A percentile compares a stretch with the other conserved stretches of the same genome.
phyloP scores from a whole-genome alignment of 2,888 invertebrate species.

The Parnassius glacialis region DNA sequence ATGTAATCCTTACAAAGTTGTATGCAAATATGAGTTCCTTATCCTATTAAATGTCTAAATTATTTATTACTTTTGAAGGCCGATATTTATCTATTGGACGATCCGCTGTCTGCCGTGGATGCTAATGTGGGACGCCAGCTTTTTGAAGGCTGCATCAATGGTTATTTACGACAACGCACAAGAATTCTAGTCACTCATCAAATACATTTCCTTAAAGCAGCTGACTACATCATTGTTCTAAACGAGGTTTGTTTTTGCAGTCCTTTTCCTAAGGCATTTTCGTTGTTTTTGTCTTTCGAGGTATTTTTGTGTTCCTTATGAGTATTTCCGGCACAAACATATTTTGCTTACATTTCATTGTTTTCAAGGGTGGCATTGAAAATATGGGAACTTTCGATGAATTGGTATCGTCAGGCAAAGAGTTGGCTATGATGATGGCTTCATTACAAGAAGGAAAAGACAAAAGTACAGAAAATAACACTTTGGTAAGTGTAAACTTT shows the following conservation, averaged over 20 bases:
- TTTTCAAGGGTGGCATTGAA: slow-evolving; percentile 75
- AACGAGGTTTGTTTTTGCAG: slow-evolving; percentile 51
- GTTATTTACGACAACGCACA: slow-evolving; percentile 84
- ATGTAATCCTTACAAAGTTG: too few species aligned
- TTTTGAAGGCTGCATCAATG: slow-evolving; percentile 88
- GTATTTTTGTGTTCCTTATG: slow-evolving; percentile 2
- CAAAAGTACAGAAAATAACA: slow-evolving; percentile 56
- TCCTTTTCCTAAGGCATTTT: neutral
- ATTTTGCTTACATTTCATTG: slow-evolving; percentile 10
- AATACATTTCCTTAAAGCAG: slow-evolving; percentile 87
- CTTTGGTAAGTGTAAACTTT: slow-evolving; percentile 35
- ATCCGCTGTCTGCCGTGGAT: slow-evolving; percentile 93
- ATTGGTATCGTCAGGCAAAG: slow-evolving; percentile 76
- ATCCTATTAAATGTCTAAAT: neutral
- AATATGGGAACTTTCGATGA: slow-evolving; percentile 83
- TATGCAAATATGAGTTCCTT: neutral
- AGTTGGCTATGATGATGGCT: slow-evolving; percentile 79
- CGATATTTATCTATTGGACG: slow-evolving; percentile 91
- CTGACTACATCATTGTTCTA: slow-evolving; percentile 84
- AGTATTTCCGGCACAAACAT: neutral
- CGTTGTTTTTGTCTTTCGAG: neutral
- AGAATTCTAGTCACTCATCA: slow-evolving; percentile 92
- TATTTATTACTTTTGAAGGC: slow-evolving; percentile 60
- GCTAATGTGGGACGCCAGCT: slow-evolving; percentile 89
- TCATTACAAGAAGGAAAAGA: slow-evolving; percentile 67